phyloP scores from a whole-genome alignment of 1,140 invertebrate species.

The Asbolus verrucosus region DNA sequence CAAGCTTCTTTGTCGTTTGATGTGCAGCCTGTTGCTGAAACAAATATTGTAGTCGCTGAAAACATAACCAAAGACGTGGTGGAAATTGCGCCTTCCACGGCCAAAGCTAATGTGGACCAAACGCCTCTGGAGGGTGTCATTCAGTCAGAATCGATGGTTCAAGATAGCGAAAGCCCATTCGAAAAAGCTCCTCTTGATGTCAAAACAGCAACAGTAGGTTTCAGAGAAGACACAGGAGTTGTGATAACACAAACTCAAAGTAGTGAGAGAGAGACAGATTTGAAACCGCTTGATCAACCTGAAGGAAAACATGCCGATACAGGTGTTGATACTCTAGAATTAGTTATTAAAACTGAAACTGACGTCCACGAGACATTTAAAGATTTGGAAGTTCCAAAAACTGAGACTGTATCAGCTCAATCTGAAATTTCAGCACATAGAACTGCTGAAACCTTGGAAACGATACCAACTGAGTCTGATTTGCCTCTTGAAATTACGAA shows the following conservation, averaged over 20 bases:
- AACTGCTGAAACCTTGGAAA: constrained; percentile 66
- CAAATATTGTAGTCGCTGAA: constrained; percentile 61
- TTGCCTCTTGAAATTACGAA: constrained; percentile 63
- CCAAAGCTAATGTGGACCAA: constrained; percentile 62
- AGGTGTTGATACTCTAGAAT: constrained; percentile 63
- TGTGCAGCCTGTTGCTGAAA: constrained; percentile 65
- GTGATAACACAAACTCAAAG: constrained; percentile 51
- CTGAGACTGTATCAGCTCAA: constrained; percentile 65
- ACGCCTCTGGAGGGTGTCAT: constrained; percentile 60
- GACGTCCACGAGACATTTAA: constrained; percentile 66
- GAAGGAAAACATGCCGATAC: constrained; percentile 60
- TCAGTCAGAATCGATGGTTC: constrained; percentile 57
- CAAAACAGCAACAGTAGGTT: constrained; percentile 57
- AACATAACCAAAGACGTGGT: constrained; percentile 58
- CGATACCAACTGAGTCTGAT: constrained; percentile 59
- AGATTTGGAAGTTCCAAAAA: constrained; percentile 70
- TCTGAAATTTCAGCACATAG: constrained; percentile 65
- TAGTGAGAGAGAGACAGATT: constrained; percentile 16
- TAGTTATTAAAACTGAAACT: constrained; percentile 65
- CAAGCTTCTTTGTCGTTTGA: constrained; percentile 61
- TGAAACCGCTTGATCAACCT: constrained; percentile 32
- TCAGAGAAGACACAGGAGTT: constrained; percentile 56
- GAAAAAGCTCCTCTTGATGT: constrained; percentile 51
- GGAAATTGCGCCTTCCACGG: constrained; percentile 47
- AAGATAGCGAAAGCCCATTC: constrained; percentile 62